A percentile compares a stretch with the other conserved stretches of the same genome.
Evolutionary conservation across 1,140 invertebrate species (phyloP).

Genomic region (Orius insidiosus): DNA sequence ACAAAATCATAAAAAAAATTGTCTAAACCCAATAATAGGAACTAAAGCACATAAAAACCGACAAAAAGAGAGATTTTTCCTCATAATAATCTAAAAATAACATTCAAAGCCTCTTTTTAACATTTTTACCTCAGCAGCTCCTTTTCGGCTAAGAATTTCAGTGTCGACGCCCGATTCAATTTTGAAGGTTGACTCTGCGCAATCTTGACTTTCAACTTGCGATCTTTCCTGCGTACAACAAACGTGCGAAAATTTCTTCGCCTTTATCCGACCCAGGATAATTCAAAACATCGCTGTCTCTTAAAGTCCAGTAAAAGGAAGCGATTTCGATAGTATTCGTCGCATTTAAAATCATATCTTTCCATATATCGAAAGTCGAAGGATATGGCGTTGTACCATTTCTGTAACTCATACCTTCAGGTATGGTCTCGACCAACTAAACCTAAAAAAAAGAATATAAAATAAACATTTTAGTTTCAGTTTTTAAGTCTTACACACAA

Average conservation of each 20-base stretch:
- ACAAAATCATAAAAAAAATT: too few relatives aligned
- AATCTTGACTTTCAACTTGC: conserved; percentile 61
- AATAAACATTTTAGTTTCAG: neutral
- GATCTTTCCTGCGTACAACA: conserved; percentile 54
- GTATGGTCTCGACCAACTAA: conserved; percentile 72
- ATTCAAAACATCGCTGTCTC: conserved; percentile 50
- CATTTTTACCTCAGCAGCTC: conserved; percentile 48
- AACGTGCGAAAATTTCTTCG: conserved; percentile 61
- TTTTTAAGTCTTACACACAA: conserved; percentile 15
- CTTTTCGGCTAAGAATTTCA: conserved; percentile 49
- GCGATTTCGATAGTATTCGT: conserved; percentile 68
- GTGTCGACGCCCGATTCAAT: conserved; percentile 56
- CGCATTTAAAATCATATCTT: conserved; percentile 55
- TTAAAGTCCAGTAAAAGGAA: conserved; percentile 81
- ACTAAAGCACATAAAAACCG: too few relatives aligned
- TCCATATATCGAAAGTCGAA: conserved; percentile 64
- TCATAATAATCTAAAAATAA: too few relatives aligned
- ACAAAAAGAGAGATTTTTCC: too few relatives aligned
- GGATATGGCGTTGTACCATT: conserved; percentile 38
- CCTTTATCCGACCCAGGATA: conserved; percentile 41
- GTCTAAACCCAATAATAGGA: too few relatives aligned
- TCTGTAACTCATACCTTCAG: conserved; percentile 59
- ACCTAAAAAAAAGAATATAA: conserved; percentile 27
- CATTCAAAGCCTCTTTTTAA: too few relatives aligned
- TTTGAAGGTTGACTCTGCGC: conserved; percentile 65